These are phyloP conservation scores for Corythaixoides concolor DNA, from an alignment of 2,113 vertebrate genomes.

Conservation along the genomic window DNA sequence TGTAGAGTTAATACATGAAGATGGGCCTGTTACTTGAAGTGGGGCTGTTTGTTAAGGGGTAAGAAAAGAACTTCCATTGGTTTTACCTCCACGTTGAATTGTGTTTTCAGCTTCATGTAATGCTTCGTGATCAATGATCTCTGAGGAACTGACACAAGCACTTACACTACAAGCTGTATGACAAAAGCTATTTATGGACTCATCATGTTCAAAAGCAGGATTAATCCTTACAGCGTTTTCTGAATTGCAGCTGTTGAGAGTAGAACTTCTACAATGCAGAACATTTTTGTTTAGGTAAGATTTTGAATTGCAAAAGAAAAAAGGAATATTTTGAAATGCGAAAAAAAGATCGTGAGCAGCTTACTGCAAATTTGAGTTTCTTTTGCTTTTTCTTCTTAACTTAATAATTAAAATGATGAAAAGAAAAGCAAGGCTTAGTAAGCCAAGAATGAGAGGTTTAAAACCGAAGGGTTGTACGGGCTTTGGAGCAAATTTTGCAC, in stretches of 20 bases:
- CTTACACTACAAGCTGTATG: slow-evolving; percentile 72
- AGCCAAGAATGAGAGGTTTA: slow-evolving; percentile 72
- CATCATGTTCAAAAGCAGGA: slow-evolving; percentile 81
- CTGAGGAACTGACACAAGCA: slow-evolving; percentile 71
- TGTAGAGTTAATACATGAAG: not conserved
- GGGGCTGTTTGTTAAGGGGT: not conserved
- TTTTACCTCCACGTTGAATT: slow-evolving; percentile 77
- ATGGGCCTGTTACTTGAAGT: not conserved
- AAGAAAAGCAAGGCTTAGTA: slow-evolving; percentile 77
- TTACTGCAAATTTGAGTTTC: slow-evolving; percentile 81
- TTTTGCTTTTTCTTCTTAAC: slow-evolving; percentile 83
- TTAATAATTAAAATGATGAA: slow-evolving; percentile 77
- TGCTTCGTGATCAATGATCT: slow-evolving; percentile 68
- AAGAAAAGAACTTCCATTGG: not conserved
- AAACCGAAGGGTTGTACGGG: slow-evolving; percentile 74
- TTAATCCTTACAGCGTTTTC: slow-evolving; percentile 80
- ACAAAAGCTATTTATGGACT: slow-evolving; percentile 71
- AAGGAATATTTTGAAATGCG: slow-evolving; percentile 10
- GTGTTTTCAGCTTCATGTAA: slow-evolving; percentile 74
- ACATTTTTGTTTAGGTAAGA: slow-evolving; percentile 63
- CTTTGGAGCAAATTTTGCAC: slow-evolving; percentile 78
- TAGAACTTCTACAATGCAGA: slow-evolving; percentile 77
- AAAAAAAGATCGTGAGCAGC: slow-evolving; percentile 43
- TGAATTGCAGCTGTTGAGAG: slow-evolving; percentile 73
- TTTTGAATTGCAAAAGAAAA: slow-evolving; percentile 25